Evolutionary conservation across 2,888 invertebrate species (phyloP).

Genomic region (Pristionchus exspectatus): DNA sequence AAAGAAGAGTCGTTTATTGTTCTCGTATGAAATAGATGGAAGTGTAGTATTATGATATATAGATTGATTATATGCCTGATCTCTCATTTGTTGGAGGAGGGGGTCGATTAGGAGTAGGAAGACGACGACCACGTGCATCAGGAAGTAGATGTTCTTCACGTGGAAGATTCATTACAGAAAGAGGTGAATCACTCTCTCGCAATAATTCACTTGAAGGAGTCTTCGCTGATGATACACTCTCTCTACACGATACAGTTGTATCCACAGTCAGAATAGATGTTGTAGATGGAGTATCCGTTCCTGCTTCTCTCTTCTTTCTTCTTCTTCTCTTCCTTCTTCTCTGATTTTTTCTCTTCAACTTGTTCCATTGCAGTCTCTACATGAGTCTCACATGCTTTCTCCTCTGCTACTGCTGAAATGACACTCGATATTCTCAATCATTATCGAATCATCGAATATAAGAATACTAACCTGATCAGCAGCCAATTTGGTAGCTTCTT

Average conservation of each 20-base stretch:
- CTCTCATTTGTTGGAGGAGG: conserved; percentile 30
- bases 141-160: conserved; percentile 50
- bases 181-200: conserved; percentile 21
- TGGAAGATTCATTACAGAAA: conserved; percentile 41
- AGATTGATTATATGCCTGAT: neutral
- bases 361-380: neutral
- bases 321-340: neutral
- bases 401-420: conserved; percentile 28
- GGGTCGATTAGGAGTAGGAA: conserved; percentile 33
- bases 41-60: neutral
- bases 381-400: neutral
- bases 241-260: neutral
- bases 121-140: conserved; percentile 50
- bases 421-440: neutral
- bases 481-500: conserved; percentile 44
- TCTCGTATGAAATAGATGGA: neutral
- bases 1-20: conserved; percentile 43
- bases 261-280: neutral
- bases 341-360: neutral
- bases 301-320: neutral
- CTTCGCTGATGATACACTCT: neutral
- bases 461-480: neutral
- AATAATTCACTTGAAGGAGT: conserved; percentile 23
- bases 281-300: neutral
- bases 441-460: neutral